Evolutionary conservation across 2,113 vertebrate species (phyloP), one percentile per base, ranked within the genome.

Genomic region (Seriola quinqueradiata): DNA sequence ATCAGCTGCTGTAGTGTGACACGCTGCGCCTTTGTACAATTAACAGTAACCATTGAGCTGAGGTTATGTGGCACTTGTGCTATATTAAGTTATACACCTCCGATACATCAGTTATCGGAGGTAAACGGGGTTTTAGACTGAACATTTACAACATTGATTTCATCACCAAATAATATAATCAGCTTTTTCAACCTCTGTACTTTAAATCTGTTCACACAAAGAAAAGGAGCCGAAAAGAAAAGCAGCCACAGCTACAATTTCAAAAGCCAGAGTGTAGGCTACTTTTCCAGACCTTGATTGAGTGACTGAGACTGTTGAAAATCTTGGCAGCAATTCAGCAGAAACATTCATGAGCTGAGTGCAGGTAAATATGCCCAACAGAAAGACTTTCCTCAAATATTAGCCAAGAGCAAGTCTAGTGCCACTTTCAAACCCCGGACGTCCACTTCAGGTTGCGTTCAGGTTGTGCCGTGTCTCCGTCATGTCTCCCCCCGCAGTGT

Each of bases 1-100:
- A 80, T 87, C 79, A 86, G 74, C 88, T 83, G 63, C 78, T 79
- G 76, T 74, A 70, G 71, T 77, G 81, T 87, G 74, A 79, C 86
- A 80, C 77, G 79, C 75, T 81, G 66, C 65, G 83, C 74, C 67
- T 68, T 81, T 63, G 61, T 60, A 70, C 67, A 77, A 13, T 81
- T 77, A 65, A 52, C 60, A 12, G n/a, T 70, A 70, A 78, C 85
- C 74, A 66, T 21, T 1, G 7, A 77, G 57, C 63, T 44, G 42
- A 57, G 72, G 32, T 61, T 55, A 1, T 21, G 1, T 54, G 48
- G 16, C 36, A 34, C 60, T 34, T 52, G 4, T 21, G 13, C 36
- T 23, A 42, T 44, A 32, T 50, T 54, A 34, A 8, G 5, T 17
- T 23, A 8, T 11, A 17, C 25, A 14, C n/a, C 23, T 77, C 5